Conservation (phyloP, 2,888 invertebrate species). For the Clanis bilineata region DNA sequence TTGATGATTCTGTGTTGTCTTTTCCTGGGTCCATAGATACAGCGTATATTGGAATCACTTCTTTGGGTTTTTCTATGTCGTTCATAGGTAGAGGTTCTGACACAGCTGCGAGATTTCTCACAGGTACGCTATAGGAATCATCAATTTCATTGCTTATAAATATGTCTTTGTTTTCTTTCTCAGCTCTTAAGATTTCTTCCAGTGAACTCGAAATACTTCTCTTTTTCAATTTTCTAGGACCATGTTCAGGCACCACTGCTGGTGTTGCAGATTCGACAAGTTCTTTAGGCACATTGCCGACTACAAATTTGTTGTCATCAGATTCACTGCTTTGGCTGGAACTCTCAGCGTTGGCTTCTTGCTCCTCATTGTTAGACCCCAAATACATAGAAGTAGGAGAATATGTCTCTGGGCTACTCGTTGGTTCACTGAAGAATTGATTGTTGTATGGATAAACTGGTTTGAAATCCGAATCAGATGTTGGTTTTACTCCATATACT, state of each 20-base stretch:
- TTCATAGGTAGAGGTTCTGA: constrained; percentile 34
- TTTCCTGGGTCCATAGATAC: constrained; percentile 46
- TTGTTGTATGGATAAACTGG: constrained; percentile 74
- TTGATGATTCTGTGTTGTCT: constrained; percentile 37
- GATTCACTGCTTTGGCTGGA: constrained; percentile 43
- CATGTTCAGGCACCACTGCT: constrained; percentile 85
- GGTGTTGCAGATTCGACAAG: constrained; percentile 78
- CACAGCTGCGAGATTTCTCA: constrained; percentile 43
- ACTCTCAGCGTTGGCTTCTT: constrained; percentile 53
- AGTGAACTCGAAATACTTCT: constrained; percentile 63
- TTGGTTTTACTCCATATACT: constrained; percentile 72
- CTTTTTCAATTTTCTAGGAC: constrained; percentile 78
- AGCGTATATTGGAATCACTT: constrained; percentile 53
- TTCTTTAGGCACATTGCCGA: constrained; percentile 85
- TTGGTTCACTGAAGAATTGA: constrained; percentile 68
- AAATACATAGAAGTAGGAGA: constrained; percentile 75
- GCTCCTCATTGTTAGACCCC: constrained; percentile 68
- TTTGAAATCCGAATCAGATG: constrained; percentile 69
- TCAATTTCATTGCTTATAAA: constrained; percentile 78
- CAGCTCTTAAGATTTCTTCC: constrained; percentile 65
- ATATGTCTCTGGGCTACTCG: constrained; percentile 64
- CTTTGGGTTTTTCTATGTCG: constrained; percentile 42
- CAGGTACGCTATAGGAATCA: constrained; percentile 51
- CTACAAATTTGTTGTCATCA: constrained; percentile 83
- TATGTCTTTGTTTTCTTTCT: constrained; percentile 66